phyloP scores from a whole-genome alignment of 2,113 vertebrate species.

The Vulpes vulpes region DNA sequence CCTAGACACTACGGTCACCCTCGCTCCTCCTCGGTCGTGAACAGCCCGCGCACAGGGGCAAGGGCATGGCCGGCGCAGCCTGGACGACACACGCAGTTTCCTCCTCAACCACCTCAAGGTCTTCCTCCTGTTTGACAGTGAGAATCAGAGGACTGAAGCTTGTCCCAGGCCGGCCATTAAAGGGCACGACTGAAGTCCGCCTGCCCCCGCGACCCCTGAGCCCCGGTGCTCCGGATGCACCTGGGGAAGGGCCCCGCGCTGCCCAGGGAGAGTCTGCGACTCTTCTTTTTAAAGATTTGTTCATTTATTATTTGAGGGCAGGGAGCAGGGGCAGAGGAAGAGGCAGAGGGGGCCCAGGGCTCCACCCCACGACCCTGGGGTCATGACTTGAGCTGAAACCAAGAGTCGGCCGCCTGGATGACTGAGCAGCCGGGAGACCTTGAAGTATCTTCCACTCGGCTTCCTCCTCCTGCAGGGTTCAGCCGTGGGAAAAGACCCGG shows the following conservation, averaged over 20 bases:
- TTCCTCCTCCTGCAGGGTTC: neutral
- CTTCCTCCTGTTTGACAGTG: neutral
- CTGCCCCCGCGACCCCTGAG: no score
- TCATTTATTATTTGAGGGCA: neutral
- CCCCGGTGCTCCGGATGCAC: no score
- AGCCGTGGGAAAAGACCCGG: neutral
- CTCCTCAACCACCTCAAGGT: no score
- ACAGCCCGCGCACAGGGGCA: no score
- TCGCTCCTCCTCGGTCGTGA: no score
- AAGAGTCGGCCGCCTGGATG: neutral
- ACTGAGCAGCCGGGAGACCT: neutral
- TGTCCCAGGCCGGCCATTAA: neutral
- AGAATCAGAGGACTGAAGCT: neutral
- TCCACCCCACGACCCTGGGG: neutral
- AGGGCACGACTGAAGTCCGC: neutral
- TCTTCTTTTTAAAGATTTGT: neutral
- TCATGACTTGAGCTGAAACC: neutral
- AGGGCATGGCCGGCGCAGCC: no score
- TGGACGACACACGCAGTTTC: no score
- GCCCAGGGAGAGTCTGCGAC: neutral
- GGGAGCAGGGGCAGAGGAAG: neutral
- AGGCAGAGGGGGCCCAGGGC: neutral
- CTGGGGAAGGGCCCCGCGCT: no score
- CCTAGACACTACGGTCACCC: neutral
- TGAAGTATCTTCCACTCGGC: neutral